Conservation (phyloP, 2,888 invertebrate species). For the Adelognathus sp. region DNA sequence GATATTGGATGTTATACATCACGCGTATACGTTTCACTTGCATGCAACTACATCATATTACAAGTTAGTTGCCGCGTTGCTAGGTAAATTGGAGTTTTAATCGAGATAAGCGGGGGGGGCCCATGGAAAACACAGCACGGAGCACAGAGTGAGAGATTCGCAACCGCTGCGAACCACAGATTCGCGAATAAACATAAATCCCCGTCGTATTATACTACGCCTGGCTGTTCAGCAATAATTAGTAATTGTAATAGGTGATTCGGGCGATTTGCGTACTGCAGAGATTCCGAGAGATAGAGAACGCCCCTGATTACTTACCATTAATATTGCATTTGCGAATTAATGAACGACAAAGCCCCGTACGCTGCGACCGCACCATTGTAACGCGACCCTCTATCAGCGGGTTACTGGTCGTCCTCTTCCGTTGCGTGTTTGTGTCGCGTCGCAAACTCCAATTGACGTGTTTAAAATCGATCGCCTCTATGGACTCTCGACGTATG, state of each 20-base stretch:
- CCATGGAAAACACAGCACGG: slow-evolving; percentile 46
- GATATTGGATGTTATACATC: slow-evolving; percentile 20
- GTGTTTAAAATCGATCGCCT: slow-evolving; percentile 74
- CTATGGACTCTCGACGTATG: slow-evolving; percentile 31
- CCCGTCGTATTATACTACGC: slow-evolving; percentile 58
- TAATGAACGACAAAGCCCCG: slow-evolving; percentile 77
- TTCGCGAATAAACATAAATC: slow-evolving; percentile 60
- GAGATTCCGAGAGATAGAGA: slow-evolving; percentile 4
- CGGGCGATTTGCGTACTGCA: slow-evolving; percentile 56
- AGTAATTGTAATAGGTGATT: slow-evolving; percentile 75
- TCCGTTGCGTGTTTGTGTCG: slow-evolving; percentile 45
- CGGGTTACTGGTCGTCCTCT: slow-evolving; percentile 39
- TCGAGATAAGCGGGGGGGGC: slow-evolving; percentile 59
- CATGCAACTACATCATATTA: slow-evolving; percentile 32
- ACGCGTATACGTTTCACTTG: slow-evolving; percentile 31
- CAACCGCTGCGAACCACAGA: slow-evolving; percentile 49
- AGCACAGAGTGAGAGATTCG: slow-evolving; percentile 48
- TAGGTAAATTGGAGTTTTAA: slow-evolving; percentile 56
- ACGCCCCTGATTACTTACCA: slow-evolving; percentile 77
- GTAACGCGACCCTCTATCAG: slow-evolving; percentile 63
- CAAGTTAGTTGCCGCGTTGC: slow-evolving; percentile 31
- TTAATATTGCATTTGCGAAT: slow-evolving; percentile 78
- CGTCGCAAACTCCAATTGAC: slow-evolving; percentile 64
- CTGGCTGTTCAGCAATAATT: slow-evolving; percentile 69
- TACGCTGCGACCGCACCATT: slow-evolving; percentile 64